phyloP scores from a whole-genome alignment of 2,113 vertebrate genomes.

The Passer domesticus region DNA sequence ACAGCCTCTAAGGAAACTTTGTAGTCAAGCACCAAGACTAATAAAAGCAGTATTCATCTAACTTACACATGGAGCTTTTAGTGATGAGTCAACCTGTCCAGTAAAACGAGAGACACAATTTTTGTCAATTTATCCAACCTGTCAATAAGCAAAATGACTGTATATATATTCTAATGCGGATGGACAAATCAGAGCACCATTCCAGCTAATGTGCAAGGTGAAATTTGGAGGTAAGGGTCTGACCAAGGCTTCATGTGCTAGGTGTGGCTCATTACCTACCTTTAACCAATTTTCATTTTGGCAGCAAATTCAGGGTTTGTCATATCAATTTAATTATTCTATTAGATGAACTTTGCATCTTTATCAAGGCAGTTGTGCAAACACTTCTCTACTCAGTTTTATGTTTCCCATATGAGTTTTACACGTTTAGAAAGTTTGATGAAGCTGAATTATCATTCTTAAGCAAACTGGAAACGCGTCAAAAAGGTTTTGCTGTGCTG shows the following conservation, averaged over 20 bases:
- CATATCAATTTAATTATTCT: background rate
- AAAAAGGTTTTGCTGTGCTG: background rate
- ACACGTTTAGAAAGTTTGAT: background rate
- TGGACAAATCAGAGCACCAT: background rate
- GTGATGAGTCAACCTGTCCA: conserved; percentile 25
- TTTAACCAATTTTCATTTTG: background rate
- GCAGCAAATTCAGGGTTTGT: background rate
- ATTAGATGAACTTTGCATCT: background rate
- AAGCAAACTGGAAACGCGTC: background rate
- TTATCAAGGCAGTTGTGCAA: background rate
- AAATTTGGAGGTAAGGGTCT: background rate
- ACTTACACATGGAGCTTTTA: background rate
- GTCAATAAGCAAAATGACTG: background rate
- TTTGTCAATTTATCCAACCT: background rate
- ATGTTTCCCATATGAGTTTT: background rate
- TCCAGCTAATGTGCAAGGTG: background rate
- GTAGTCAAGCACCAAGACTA: background rate
- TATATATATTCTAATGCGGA: background rate
- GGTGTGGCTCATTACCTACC: background rate
- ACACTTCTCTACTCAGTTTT: background rate
- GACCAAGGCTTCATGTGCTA: background rate
- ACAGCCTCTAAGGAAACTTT: background rate
- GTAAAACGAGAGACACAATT: background rate
- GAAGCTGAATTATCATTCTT: background rate
- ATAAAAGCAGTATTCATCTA: conserved; percentile 47